These are phyloP conservation scores for Leptinotarsa peninsularis DNA, from an alignment of 2,888 invertebrate genomes.

Conservation along the genomic window DNA sequence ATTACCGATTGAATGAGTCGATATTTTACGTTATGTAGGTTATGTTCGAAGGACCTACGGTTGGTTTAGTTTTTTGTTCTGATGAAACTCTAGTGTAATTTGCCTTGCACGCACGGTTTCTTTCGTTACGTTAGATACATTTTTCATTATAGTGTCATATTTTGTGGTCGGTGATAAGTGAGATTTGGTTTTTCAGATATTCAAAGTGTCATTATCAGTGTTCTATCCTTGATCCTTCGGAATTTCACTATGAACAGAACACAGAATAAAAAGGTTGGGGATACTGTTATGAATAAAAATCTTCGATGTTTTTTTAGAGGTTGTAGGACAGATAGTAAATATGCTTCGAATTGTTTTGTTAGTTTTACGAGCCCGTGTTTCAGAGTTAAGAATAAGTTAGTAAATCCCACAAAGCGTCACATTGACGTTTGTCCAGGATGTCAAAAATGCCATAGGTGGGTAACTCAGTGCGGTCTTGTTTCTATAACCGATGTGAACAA, in stretches of 20 bases:
- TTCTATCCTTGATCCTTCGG: not conserved
- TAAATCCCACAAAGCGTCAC: conserved; percentile 3
- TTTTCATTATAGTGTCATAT: not conserved
- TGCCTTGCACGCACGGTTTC: not conserved
- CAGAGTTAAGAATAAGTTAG: conserved; percentile 20
- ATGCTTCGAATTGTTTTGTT: conserved; percentile 1
- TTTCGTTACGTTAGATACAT: not conserved
- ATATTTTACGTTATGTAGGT: too few relatives aligned
- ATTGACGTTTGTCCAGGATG: conserved; percentile 7
- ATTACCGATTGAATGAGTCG: too few relatives aligned
- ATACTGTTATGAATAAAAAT: not conserved
- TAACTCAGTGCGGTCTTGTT: conserved; percentile 1
- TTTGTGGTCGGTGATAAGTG: not conserved
- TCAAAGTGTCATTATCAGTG: not conserved
- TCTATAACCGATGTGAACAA: conserved; percentile 6
- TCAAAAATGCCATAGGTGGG: conserved; percentile 19
- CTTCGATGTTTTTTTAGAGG: not conserved
- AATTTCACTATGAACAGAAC: conserved; percentile 2
- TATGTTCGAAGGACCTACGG: too few relatives aligned
- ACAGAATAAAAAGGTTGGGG: not conserved
- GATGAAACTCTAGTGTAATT: too few relatives aligned
- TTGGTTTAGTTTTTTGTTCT: too few relatives aligned
- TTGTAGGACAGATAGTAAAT: conserved; percentile 19
- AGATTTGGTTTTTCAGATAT: not conserved
- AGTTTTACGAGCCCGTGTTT: conserved; percentile 22